Conservation (phyloP, 1,140 invertebrate genomes). For the Monomorium pharaonis region DNA sequence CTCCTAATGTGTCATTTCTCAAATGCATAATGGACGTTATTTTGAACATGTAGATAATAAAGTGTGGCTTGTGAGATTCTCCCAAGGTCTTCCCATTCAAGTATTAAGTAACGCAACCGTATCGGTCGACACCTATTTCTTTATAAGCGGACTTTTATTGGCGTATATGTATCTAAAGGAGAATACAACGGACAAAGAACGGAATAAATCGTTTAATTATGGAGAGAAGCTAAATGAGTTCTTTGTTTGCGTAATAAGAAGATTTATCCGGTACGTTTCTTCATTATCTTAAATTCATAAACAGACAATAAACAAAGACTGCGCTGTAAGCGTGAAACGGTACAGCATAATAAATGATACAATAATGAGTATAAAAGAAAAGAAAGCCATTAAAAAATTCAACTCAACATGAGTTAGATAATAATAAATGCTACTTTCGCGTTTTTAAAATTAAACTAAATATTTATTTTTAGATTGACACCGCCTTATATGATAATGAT, state of each 20-base stretch:
- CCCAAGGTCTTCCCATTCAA: constrained; percentile 78
- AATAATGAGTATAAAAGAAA: not conserved
- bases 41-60: constrained; percentile 77
- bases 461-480: constrained; percentile 81
- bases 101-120: constrained; percentile 81
- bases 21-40: not conserved
- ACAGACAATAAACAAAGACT: not conserved
- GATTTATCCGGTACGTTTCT: constrained; percentile 83
- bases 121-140: constrained; percentile 85
- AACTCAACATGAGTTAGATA: not conserved
- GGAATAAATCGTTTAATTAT: constrained; percentile 65
- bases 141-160: constrained; percentile 84
- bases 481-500: constrained; percentile 85
- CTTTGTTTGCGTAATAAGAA: constrained; percentile 73
- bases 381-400: not conserved
- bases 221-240: constrained; percentile 75
- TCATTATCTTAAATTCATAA: not conserved
- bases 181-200: constrained; percentile 69
- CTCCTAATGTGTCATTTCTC: not conserved
- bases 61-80: constrained; percentile 70
- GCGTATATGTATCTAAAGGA: constrained; percentile 81
- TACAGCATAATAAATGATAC: not conserved
- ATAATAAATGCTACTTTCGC: not conserved
- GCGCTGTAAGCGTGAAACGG: not conserved
- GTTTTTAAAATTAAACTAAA: not conserved